These are phyloP conservation scores for Nephrotoma flavescens DNA, from an alignment of 2,888 invertebrate species.

Conservation along the genomic window DNA sequence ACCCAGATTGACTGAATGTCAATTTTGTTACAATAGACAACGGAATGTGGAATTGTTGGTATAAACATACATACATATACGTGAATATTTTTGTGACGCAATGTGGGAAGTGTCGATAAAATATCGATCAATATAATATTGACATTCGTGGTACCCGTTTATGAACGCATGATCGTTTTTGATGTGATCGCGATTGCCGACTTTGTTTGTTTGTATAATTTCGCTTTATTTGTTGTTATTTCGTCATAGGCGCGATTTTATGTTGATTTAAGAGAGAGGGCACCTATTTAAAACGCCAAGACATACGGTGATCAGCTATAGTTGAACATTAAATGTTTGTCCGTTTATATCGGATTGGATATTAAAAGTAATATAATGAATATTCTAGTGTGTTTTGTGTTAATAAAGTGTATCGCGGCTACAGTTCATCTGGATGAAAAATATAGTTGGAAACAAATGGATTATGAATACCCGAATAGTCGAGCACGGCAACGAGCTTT, in stretches of 20 bases:
- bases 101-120: too few relatives aligned
- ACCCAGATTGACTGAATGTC: too few relatives aligned
- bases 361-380: too few relatives aligned
- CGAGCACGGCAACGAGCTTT: constrained; percentile 46
- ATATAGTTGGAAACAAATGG: constrained; percentile 60
- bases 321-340: background rate
- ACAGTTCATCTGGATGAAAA: constrained; percentile 46
- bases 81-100: too few relatives aligned
- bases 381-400: background rate
- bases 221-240: background rate
- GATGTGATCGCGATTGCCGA: background rate
- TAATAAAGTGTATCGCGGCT: constrained; percentile 9
- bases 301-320: background rate
- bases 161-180: background rate
- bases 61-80: too few relatives aligned
- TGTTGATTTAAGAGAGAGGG: background rate
- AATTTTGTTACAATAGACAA: too few relatives aligned
- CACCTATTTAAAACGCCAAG: background rate
- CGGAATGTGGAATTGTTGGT: too few relatives aligned
- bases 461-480: constrained; percentile 57
- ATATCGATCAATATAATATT: too few relatives aligned
- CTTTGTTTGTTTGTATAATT: background rate
- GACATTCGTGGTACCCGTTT: too few relatives aligned
- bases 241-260: background rate
- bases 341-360: background rate